Conservation (phyloP, 1,140 invertebrate genomes). For the Drepana arcuata region DNA sequence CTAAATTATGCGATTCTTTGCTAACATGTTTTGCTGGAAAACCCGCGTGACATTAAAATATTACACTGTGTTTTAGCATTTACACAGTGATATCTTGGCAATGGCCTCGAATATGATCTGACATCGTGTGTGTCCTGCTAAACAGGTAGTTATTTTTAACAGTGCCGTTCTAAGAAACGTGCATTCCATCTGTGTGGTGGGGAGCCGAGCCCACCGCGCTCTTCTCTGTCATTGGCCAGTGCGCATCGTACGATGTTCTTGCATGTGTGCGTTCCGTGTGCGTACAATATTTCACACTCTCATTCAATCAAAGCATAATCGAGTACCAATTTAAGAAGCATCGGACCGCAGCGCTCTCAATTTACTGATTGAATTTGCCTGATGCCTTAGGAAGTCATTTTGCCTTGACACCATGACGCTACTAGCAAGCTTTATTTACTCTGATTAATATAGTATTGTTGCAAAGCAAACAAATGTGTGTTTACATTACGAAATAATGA, state of each 20-base stretch:
- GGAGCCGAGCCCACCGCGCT: slow-evolving; percentile 60
- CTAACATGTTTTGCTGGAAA: too few relatives aligned
- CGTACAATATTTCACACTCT: slow-evolving; percentile 26
- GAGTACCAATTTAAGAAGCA: slow-evolving; percentile 47
- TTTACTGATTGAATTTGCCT: slow-evolving; percentile 37
- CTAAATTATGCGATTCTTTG: too few relatives aligned
- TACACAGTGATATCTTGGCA: too few relatives aligned
- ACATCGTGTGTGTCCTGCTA: slow-evolving; percentile 27
- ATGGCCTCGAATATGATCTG: slow-evolving; percentile 37
- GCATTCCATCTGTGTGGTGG: slow-evolving; percentile 55
- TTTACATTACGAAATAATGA: too few relatives aligned
- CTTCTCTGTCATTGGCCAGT: slow-evolving; percentile 38
- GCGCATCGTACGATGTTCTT: slow-evolving; percentile 57
- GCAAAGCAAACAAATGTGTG: too few relatives aligned
- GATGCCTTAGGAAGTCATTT: slow-evolving; percentile 52
- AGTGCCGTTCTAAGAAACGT: slow-evolving; percentile 48
- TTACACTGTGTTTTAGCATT: too few relatives aligned
- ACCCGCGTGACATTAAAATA: too few relatives aligned
- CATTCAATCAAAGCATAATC: slow-evolving; percentile 36
- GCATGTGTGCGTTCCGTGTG: slow-evolving; percentile 36
- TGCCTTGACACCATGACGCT: slow-evolving; percentile 32
- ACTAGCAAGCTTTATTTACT: slow-evolving; percentile 12
- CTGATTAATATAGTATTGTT: too few relatives aligned
- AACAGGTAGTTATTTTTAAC: slow-evolving; percentile 64
- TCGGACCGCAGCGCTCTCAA: slow-evolving; percentile 21